Evolutionary conservation across 2,113 vertebrate genomes (phyloP), one percentile per base, ranked within the genome.

Genomic region (Panthera leo): DNA sequence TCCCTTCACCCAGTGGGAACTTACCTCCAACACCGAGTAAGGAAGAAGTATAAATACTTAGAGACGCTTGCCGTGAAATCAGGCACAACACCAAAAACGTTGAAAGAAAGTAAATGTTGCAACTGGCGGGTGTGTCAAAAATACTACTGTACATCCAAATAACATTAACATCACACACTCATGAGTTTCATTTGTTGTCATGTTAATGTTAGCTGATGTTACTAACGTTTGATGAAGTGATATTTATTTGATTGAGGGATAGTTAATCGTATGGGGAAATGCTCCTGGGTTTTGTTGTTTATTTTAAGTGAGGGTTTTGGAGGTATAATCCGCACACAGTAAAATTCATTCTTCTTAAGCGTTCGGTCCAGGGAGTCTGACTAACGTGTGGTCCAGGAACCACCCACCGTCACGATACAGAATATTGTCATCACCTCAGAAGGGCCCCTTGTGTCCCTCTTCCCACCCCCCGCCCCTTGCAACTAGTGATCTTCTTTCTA

Each of bases 111-210:
- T 23, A 3, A 21, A 61, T 9, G n/a, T 45, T 58, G 36, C 84
- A 9, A 5, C 10, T 15, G 5, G 8, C 1, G 6, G 25, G 25
- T 14, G 2, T 1, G 10, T 0, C 6, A 13, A 27, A n/a, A 7
- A 29, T 3, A 21, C 8, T 0, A 76, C 0, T 12, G 55, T 0
- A 19, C 21, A n/a, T 45, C 29, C 6, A 18, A 25, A 18, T 15
- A 14, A 16, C 19, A n/a, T 18, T 13, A 21, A 23, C 4, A 5
- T 36, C 23, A 5, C 0, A 18, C 25, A 4, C 21, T 6, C 61
- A 2, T 2, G 16, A 4, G 31, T 14, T 1, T 4, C 23, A 55
- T 18, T 45, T n/a, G n/a, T 42, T 12, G 15, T 7, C 23, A 53
- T 2, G 23, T 27, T 53, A 36, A 42, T 34, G 53, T 36, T 7